A percentile compares a stretch with the other conserved stretches of the same genome.
Evolutionary conservation across 2,113 vertebrate genomes (phyloP).

Genomic region (Geococcyx californianus): DNA sequence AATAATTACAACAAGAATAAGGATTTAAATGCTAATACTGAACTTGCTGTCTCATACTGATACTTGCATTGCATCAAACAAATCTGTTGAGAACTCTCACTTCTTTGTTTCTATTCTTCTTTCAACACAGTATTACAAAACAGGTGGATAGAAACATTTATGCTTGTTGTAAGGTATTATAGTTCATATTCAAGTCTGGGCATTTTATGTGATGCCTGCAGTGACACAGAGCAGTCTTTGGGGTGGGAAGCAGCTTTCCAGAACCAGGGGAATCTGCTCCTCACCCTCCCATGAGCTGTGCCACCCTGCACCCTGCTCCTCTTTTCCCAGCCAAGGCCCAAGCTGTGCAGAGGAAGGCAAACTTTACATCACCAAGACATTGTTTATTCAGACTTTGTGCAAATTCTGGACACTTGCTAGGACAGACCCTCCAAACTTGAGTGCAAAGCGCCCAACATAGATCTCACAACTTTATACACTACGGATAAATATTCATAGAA

Average conservation of each 20-base stretch:
- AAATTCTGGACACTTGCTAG: no score
- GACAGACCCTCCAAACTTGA: no score
- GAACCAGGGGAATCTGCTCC: neutral
- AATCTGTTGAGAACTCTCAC: neutral
- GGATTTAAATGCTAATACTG: neutral
- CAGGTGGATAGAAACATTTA: accelerated
- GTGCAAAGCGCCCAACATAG: no score
- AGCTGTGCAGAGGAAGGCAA: no score
- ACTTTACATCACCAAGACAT: no score
- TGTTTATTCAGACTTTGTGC: no score
- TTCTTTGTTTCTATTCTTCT: neutral
- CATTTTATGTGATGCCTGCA: neutral
- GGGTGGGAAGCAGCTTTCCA: neutral
- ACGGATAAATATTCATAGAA: no score
- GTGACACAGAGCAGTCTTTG: accelerated
- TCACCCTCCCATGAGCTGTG: no score
- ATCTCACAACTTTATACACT: no score
- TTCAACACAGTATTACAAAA: accelerated
- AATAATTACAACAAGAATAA: neutral
- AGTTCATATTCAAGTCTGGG: accelerated
- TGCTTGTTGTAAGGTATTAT: accelerated
- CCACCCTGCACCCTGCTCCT: no score
- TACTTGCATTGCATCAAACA: neutral
- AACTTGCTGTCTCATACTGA: accelerated
- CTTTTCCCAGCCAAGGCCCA: no score